These are phyloP conservation scores for Pangasius macronema DNA, from an alignment of 2,797 vertebrate species.

Conservation along the genomic window DNA sequence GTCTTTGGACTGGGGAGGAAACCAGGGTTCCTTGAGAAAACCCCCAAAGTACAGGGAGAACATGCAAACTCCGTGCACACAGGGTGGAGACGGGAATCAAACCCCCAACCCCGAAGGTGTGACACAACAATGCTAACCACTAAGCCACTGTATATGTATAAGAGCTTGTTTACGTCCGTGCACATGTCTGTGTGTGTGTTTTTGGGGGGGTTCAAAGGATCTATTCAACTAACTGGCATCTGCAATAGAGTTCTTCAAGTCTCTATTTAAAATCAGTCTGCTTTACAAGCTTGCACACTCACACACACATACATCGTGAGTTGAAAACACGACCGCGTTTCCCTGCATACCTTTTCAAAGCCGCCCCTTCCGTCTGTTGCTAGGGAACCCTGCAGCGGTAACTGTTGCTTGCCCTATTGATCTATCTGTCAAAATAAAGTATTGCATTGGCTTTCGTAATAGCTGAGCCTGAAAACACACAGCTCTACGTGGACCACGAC, in stretches of 20 bases:
- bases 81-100: no score
- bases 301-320: not conserved
- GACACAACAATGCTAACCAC: no score
- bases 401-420: constrained; percentile 50
- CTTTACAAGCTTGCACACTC: not conserved
- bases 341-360: constrained; percentile 27
- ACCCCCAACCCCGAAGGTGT: no score
- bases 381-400: constrained; percentile 51
- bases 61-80: no score
- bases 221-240: not conserved
- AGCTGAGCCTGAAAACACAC: constrained; percentile 5
- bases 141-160: no score
- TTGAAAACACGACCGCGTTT: not conserved
- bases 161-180: no score
- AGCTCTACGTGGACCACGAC: not conserved
- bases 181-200: not conserved
- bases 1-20: no score
- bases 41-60: no score
- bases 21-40: no score
- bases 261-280: constrained; percentile 6
- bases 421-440: constrained; percentile 53
- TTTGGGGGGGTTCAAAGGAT: no score
- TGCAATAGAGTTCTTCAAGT: not conserved
- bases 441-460: constrained; percentile 36
- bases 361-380: constrained; percentile 43